A percentile compares a stretch with the other conserved stretches of the same genome.
Conservation (phyloP, 2,113 vertebrate species). For the Nerophis ophidion region DNA sequence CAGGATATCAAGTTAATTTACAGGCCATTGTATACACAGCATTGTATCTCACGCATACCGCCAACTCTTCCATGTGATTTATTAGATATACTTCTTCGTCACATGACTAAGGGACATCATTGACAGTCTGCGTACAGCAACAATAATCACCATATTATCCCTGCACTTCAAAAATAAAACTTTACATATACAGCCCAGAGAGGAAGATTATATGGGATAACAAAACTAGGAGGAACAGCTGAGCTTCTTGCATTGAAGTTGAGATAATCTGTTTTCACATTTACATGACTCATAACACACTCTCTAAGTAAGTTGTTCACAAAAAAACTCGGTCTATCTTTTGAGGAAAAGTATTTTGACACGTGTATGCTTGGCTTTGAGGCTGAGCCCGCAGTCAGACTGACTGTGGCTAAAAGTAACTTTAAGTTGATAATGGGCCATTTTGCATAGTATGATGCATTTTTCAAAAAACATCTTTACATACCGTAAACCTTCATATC, state of each 20-base stretch:
- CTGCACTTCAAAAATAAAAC: constrained; percentile 7
- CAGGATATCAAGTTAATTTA: constrained; percentile 15
- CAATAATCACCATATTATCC: constrained; percentile 17
- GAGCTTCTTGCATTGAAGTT: constrained; percentile 24
- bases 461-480: no score
- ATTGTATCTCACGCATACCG: constrained; percentile 1
- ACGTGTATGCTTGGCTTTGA: constrained; percentile 10
- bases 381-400: constrained; percentile 9
- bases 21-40: constrained; percentile 10
- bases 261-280: constrained; percentile 15
- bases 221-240: constrained; percentile 13
- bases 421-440: no score
- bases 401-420: not conserved
- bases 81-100: constrained; percentile 30
- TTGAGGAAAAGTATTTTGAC: constrained; percentile 15
- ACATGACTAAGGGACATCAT: constrained; percentile 11
- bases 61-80: constrained; percentile 13
- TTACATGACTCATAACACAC: constrained; percentile 20
- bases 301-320: constrained; percentile 8
- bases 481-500: no score
- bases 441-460: no score
- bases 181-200: constrained; percentile 3
- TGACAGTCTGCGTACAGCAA: constrained; percentile 12
- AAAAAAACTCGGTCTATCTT: constrained; percentile 8
- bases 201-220: constrained; percentile 3